A percentile compares a stretch with the other conserved stretches of the same genome.
Conservation (phyloP, 2,113 vertebrate species). For the Carollia perspicillata region DNA sequence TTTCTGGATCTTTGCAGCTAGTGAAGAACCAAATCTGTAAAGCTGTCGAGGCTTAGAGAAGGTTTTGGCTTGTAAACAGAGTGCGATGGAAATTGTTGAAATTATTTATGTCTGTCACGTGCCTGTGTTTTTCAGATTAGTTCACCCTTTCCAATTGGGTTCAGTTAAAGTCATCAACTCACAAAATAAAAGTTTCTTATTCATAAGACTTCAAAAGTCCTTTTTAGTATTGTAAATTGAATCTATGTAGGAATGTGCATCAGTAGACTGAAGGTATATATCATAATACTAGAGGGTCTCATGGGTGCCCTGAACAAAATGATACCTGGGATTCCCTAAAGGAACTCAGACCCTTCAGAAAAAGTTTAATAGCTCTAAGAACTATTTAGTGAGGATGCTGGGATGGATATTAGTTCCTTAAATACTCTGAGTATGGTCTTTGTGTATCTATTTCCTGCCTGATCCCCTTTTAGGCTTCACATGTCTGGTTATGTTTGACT, state of each 20-base stretch:
- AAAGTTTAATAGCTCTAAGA: not conserved
- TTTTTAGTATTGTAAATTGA: not conserved
- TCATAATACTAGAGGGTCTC: not conserved
- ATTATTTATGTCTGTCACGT: not conserved
- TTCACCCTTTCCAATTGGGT: not conserved
- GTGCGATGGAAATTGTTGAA: not conserved
- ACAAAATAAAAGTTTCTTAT: not conserved
- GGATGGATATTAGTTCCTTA: not conserved
- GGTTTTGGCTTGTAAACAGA: conserved; percentile 25
- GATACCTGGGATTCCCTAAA: not conserved
- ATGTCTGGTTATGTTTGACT: not conserved
- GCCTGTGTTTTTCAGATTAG: conserved; percentile 20
- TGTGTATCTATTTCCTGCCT: not conserved
- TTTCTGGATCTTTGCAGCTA: conserved; percentile 44
- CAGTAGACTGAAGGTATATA: not conserved
- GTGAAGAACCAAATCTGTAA: conserved; percentile 48
- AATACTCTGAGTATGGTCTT: not conserved
- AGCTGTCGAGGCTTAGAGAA: not conserved
- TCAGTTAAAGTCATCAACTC: conserved; percentile 12
- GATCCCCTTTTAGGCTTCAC: not conserved
- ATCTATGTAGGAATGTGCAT: not conserved
- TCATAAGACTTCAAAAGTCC: not conserved
- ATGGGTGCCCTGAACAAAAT: not conserved
- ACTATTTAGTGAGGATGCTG: not conserved
- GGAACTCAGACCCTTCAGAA: not conserved